Percentiles rank a stretch among this genome's conserved stretches.
These are phyloP conservation scores for Eidolon dupreanum DNA, from an alignment of 2,797 vertebrate genomes.

Conservation along the genomic window DNA sequence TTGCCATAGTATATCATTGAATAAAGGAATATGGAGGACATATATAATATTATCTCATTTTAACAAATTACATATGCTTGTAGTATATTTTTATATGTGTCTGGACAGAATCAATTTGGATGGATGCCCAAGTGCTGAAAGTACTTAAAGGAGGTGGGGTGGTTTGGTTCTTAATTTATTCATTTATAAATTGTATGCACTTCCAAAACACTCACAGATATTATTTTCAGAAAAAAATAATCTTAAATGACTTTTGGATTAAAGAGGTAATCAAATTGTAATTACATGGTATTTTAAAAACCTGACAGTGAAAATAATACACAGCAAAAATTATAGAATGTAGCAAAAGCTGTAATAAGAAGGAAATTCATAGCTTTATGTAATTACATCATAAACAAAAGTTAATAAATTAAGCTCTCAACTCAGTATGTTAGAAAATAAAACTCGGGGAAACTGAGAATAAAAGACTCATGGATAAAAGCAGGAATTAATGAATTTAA, in stretches of 20 bases:
- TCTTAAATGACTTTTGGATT: slow-evolving; percentile 51
- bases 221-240: slow-evolving; percentile 30
- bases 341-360: slow-evolving; percentile 52
- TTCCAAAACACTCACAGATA: slow-evolving; percentile 35
- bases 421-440: slow-evolving; percentile 6
- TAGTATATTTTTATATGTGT: background rate
- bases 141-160: background rate
- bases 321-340: slow-evolving; percentile 13
- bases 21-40: background rate
- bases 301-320: slow-evolving; percentile 8
- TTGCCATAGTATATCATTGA: background rate
- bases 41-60: background rate
- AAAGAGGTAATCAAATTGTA: slow-evolving; percentile 48
- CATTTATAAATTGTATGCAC: background rate
- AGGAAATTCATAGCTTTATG: slow-evolving; percentile 51
- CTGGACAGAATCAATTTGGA: background rate
- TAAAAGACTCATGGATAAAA: slow-evolving; percentile 17
- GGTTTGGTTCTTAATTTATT: slow-evolving; percentile 20
- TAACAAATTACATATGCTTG: background rate
- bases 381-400: slow-evolving; percentile 46
- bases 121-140: background rate
- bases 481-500: slow-evolving; percentile 50
- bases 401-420: background rate
- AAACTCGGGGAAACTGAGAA: slow-evolving; percentile 21
- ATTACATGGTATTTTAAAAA: slow-evolving; percentile 50